Evolutionary conservation across 2,113 vertebrate species (phyloP), one percentile per base, ranked within the genome.

Genomic region (Cyprinus carpio): DNA sequence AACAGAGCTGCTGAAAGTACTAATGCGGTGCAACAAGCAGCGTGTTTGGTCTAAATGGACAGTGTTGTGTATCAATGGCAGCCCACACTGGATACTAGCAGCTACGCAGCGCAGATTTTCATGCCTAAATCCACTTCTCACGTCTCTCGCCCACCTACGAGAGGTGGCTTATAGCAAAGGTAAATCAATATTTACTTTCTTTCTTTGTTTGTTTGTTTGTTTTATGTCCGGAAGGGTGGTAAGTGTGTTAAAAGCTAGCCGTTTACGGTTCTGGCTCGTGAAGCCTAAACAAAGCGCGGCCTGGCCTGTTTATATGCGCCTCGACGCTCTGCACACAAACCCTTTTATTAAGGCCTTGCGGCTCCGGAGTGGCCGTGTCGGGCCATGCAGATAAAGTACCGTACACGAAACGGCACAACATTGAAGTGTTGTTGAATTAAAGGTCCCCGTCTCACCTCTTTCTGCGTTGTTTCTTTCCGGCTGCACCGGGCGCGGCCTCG

Each of bases 401-500:
- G 29, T 37, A 60, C 34, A 71, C 18, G 10, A 25, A 18, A 77
- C 51, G 6, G 3, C 27, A 37, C 2, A 46, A 25, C 64, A 8
- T 23, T 16, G 1, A 27, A 5, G 54, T 23, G 16, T 27, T 13
- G 72, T 71, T 23, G 29, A 12, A 31, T 5, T 18, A 29, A 60
- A 25, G 9, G 25, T 6, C 37, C 25, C 49, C 60, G 79, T 69
- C 94, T 96, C 94, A 97, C 97, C 97, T 97, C 96, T 96, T 95
- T 97, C 97, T 94, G 95, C 96, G 95, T 96, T 95, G 94, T 97
- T 97, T 95, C 95, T 96, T 94, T 97, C 96, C 95, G 96, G 97
- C 95, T 97, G 97, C 94, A 97, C 97, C 97, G 97, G 97, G 97
- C 97, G 97, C 97, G 97, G 97, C 97, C 97, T 98, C 95, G 97